Percentiles rank a stretch among this genome's conserved stretches.
Conservation (phyloP, 1,140 invertebrate species). For the Lepidotrigona ventralis region DNA sequence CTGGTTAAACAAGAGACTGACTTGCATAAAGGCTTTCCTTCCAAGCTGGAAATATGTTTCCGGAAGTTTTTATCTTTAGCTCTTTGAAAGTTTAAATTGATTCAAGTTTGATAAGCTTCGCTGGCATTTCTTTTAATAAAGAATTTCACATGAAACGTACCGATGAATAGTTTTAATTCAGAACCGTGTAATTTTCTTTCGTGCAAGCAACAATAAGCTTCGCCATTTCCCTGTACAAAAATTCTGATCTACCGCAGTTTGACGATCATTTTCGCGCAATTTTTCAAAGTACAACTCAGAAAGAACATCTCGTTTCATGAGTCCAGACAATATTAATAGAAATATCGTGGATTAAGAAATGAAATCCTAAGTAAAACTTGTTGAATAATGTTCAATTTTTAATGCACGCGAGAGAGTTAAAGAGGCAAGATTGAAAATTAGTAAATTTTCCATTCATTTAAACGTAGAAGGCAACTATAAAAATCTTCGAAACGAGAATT, state of each 20-base stretch:
- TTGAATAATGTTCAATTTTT: neutral
- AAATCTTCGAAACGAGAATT: neutral
- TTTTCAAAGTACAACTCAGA: neutral
- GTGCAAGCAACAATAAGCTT: neutral
- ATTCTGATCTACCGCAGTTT: neutral
- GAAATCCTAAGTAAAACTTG: neutral
- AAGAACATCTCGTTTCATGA: neutral
- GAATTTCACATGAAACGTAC: slow-evolving; percentile 11
- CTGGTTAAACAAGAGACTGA: neutral
- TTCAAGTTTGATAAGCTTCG: slow-evolving; percentile 19
- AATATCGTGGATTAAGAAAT: neutral
- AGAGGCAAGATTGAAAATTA: neutral
- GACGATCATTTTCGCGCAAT: neutral
- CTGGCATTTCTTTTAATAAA: slow-evolving; percentile 24
- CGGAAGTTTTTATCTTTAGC: slow-evolving; percentile 10
- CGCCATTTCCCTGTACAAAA: neutral
- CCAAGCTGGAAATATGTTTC: slow-evolving; percentile 18
- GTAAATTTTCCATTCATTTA: neutral
- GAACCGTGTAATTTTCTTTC: neutral
- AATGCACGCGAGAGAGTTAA: too few relatives aligned
- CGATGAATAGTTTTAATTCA: neutral
- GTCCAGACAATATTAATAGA: neutral
- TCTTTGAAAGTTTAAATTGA: slow-evolving; percentile 34
- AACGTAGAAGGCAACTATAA: neutral
- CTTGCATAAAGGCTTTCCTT: neutral